Base-by-base conservation (phyloP, 64 coral and sea anemone species). In the Actinia tenebrosa region DNA sequence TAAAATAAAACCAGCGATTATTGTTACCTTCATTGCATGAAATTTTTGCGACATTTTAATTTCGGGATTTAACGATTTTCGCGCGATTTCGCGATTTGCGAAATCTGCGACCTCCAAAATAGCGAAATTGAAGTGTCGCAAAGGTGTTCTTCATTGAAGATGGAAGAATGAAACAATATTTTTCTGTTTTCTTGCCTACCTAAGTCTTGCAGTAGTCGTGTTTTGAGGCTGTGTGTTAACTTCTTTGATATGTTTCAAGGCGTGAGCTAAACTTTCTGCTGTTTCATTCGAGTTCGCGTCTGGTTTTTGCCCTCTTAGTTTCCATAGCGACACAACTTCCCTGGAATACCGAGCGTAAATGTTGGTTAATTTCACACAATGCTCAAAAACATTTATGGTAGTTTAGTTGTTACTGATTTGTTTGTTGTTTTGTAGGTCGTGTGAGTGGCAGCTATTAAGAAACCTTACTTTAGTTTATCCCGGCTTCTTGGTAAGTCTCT, bases 271-370 rank as follows among this genome's bases (percentile, higher is more conserved):
- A 61, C 77, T 64, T 83, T 86, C 78, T n/a, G 62, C 77, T 42
- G 90, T 91, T 79, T 87, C 80, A 66, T 91, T 91, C 7, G 85
- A 86, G 86, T 91, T 91, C 11, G 22, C n/a, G 27, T 91, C 90
- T 30, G 85, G 90, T 25, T 91, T 91, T 71, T 86, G 64, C 16
- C 86, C 90, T 15, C 20, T 75, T 30, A 75, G 69, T 72, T 47
- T 82, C 90, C 90, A 91, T 53, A 91, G 50, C 18, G 86, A 85
- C 44, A 91, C 90, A 55, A 91, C 90, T 56, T 87, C 77, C 71
- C 90, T 91, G 45, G 3, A 25, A 45, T 80, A 81, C 3, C 45
- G 53, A 75, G n/a, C 42, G 7, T 75, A 30, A 0, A 42, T 30
- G 69, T 30, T 75, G 63, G 63, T 66, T 19, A 23, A 10, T 22